Conservation (phyloP, 1,140 invertebrate species). For the Danaus plexippus region DNA sequence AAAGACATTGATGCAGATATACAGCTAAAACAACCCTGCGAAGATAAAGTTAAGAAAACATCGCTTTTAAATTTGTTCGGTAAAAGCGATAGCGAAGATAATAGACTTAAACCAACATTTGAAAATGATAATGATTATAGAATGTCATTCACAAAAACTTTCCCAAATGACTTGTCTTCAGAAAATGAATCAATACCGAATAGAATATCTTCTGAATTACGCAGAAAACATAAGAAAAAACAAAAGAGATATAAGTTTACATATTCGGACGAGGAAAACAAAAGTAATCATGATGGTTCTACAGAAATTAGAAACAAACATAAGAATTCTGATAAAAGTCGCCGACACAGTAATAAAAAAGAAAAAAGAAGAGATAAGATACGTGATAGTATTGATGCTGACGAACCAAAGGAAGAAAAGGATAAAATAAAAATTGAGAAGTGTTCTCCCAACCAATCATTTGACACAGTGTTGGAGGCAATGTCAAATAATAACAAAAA, state of each 20-base stretch:
- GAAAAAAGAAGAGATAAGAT: constrained; percentile 80
- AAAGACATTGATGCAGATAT: constrained; percentile 29
- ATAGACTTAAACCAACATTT: constrained; percentile 44
- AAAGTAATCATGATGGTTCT: constrained; percentile 32
- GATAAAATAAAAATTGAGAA: constrained; percentile 75
- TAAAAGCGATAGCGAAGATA: constrained; percentile 62
- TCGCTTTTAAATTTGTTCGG: constrained; percentile 60
- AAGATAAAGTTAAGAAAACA: constrained; percentile 63
- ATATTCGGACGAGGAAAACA: constrained; percentile 74
- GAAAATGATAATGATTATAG: constrained; percentile 48
- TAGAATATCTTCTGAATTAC: constrained; percentile 63
- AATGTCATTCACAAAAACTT: constrained; percentile 36
- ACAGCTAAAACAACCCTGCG: constrained; percentile 41
- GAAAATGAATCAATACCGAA: constrained; percentile 67
- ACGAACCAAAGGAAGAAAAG: constrained; percentile 71
- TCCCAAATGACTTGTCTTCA: constrained; percentile 70
- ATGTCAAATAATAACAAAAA: constrained; percentile 66
- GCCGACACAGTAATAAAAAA: constrained; percentile 78
- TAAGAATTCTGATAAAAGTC: constrained; percentile 72
- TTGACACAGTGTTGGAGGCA: constrained; percentile 34
- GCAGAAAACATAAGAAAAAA: constrained; percentile 88
- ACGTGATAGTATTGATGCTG: constrained; percentile 71
- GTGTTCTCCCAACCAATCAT: constrained; percentile 50
- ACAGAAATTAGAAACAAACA: constrained; percentile 46
- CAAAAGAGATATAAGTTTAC: constrained; percentile 83